Base-by-base conservation (phyloP, 1,140 invertebrate species). In the Nebria ingens region DNA sequence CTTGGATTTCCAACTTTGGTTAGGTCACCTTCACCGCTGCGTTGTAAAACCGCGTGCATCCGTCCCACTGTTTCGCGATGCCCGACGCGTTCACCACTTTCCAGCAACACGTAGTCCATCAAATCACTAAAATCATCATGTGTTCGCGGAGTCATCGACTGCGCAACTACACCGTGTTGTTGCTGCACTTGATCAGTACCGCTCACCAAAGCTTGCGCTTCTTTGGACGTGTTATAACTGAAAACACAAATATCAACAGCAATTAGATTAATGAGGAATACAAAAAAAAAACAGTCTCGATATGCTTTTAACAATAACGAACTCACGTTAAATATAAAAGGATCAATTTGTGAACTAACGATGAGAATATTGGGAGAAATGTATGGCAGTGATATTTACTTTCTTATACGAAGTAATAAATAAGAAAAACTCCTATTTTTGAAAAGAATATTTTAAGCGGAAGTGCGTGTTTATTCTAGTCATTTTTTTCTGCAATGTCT, bases 111-210 rank as follows among this genome's bases (percentile, higher is more conserved):
- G 40, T 76, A 71, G 29, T 77, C 71, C 52, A 74, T 38, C 21
- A 83, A 69, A 64, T 83, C 81, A 25, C 64, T 60, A 63, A 82
- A 84, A 34, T 76, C 72, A 64, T 83, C 81, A 59, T 77, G 76
- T 25, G 17, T 38, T 59, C 0, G 61, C 54, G 1, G 61, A 61
- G 20, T 64, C 62, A 50, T 64, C 55, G 4, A 68, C 62, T 1
- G 60, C 64, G 4, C 63, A 65, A 20, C 45, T 34, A 42, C 21
- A 20, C 0, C 62, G 62, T 29, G 73, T 17, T 56, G 54, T 13
- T 68, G 61, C 15, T 25, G 21, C 9, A 20, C 29, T 58, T 38
- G 21, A 4, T 45, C 40, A 12, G 25, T n/a, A 19, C 34, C 49
- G 20, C n/a, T 34, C 25, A n/a, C 25, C 6, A n/a, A 34, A 34